These are phyloP conservation scores for Bufo bufo DNA, from an alignment of 2,113 vertebrate species.

Conservation along the genomic window DNA sequence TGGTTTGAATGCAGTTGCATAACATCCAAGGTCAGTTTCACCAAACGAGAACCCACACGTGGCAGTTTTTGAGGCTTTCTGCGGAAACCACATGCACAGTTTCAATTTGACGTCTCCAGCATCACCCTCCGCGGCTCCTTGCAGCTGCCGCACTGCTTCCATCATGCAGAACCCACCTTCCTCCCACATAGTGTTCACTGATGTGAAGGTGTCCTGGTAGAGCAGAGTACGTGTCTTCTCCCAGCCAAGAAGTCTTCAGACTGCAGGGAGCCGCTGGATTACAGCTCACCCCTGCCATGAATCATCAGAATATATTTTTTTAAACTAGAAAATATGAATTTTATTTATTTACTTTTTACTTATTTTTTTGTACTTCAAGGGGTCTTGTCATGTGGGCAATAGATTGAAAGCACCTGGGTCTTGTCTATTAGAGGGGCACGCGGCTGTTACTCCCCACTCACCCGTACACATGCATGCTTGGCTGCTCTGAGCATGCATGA, in stretches of 20 bases:
- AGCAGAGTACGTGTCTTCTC: not conserved
- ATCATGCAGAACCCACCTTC: not conserved
- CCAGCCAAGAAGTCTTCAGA: not conserved
- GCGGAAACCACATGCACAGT: not conserved
- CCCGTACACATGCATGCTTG: no score
- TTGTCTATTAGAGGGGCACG: no score
- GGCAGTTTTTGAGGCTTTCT: not conserved
- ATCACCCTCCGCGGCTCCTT: not conserved
- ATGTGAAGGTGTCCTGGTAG: not conserved
- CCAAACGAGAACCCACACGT: not conserved
- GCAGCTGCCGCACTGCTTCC: not conserved
- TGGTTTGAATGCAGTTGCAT: not conserved
- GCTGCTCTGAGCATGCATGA: no score
- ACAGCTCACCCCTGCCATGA: not conserved
- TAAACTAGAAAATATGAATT: not conserved
- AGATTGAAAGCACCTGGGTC: no score
- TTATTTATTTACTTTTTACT: not conserved
- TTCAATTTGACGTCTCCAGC: conserved; percentile 6
- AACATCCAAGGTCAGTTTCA: not conserved
- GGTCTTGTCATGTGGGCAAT: no score
- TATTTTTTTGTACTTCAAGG: no score
- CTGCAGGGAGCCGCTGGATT: not conserved
- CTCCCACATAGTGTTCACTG: not conserved
- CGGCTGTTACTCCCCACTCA: no score
- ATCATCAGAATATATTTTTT: not conserved